Base-by-base conservation (phyloP, 2,888 invertebrate species). In the Punctoribates punctum region DNA sequence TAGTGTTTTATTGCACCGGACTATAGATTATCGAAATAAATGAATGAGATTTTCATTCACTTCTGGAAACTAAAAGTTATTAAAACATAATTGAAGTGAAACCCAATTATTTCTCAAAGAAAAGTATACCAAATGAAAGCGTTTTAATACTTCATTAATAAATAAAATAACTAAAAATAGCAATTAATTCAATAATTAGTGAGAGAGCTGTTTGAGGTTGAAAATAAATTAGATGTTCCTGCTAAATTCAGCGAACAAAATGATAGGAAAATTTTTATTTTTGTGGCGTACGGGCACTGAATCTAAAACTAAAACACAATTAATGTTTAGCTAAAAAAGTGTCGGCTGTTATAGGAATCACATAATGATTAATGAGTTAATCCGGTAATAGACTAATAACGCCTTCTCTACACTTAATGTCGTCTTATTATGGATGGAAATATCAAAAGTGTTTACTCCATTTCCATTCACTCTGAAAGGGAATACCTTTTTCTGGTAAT, bases 301-400 rank as follows among this genome's bases (percentile, higher is more conserved):
- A 42, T 42, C 42, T 42, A 42, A 57, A 13, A 20, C n/a, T 51
- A n/a, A 11, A 51, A 13, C n/a, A 51, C 51, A 51, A 51, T 51
- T 51, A 51, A 51, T 51, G 51, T 20, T 2, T 51, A n/a, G n/a
- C 11, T 42, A 11, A 42, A 42, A 57, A 57, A 25, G 23, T 57
- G 57, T 57, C 51, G 11, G 57, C 27, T 27, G 25, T 60, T n/a
- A 29, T 29, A 23, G 20, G 29, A 60, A 27, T 60, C 60, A 17
- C 29, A 17, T 13, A 60, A 60, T 51, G 54, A 73, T 29, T 73
- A 46, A 48, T 46, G 73, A 54, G 51, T 73, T 54, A 73, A 73
- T 73, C n/a, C 13, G 8, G 17, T 60, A 77, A 72, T 57, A 77
- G 74, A 23, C 23, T 60, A 57, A 60, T 60, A 60, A 27, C 60